Evolutionary conservation across 2,113 vertebrate genomes (phyloP), one percentile per base, ranked within the genome.

Genomic region (Alligator sinensis): DNA sequence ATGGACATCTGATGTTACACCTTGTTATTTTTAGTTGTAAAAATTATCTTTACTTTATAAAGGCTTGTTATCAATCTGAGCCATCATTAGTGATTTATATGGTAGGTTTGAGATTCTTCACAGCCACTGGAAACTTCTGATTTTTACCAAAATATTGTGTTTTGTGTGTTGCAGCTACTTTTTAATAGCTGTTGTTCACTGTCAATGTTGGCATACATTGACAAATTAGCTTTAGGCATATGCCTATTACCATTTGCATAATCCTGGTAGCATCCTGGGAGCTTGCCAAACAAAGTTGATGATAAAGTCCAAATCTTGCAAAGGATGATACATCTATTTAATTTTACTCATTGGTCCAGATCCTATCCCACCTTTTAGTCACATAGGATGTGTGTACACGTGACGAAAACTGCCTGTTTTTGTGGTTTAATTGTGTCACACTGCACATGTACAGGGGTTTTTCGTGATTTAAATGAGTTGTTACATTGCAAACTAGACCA

Each of bases 251-350:
- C 63, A 81, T 80, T 95, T 80, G 0, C 0, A 28, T 87, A 92
- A 88, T 92, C 84, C 57, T 84, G 89, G 80, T 80, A 92, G 81
- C 30, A 0, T 1, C 34, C 70, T 84, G 38, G 30, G 89, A 82
- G 58, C 22, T 92, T 61, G 27, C 30, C 47, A 47, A 47, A 47
- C 47, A 47, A 47, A 47, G 47, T 9, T 47, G 47, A 47, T 47
- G 9, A 47, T 7, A 47, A 47, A 9, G 47, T 47, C 47, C 47
- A 47, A 47, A 47, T 9, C 47, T 47, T 91, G 70, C 96, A 97
- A 76, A 78, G 59, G 64, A 85, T 92, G 82, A 96, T 81, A 77
- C 47, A 70, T 80, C 86, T 90, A 83, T 64, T 94, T 93, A 94
- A 34, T 21, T 38, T 25, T 79, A 61, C 22, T 9, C 58, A 34